Evolutionary conservation across 2,113 vertebrate species (phyloP).

Genomic region (Rhombomys opimus): DNA sequence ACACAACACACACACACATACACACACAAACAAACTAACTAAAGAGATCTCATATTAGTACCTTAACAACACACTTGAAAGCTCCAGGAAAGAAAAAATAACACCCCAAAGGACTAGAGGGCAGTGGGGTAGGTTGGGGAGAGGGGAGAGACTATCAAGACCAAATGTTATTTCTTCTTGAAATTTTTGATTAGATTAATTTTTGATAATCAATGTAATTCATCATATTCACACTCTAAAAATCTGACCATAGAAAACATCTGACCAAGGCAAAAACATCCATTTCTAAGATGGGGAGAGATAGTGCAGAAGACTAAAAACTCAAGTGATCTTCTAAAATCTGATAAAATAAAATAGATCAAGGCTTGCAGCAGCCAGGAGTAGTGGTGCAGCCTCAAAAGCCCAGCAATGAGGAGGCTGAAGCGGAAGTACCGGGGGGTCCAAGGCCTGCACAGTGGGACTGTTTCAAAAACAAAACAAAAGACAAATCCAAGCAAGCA

Average conservation of each 20-base stretch:
- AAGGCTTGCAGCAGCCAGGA: not conserved
- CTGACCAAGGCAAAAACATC: not conserved
- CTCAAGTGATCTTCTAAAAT: not conserved
- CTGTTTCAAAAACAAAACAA: not conserved
- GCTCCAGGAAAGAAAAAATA: not conserved
- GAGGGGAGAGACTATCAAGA: not conserved
- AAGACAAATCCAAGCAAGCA: not conserved
- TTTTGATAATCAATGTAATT: not conserved
- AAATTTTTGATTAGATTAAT: not conserved
- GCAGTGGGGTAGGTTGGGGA: not conserved
- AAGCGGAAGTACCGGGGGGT: not conserved
- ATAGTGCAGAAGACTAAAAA: not conserved
- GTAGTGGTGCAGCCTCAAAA: not conserved
- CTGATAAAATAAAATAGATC: not conserved
- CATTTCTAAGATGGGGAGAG: not conserved
- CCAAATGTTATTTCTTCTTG: not conserved
- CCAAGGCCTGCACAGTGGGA: not conserved
- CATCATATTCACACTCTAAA: not conserved
- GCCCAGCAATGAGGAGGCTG: not conserved
- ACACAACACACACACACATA: not conserved
- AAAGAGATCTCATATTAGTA: not conserved
- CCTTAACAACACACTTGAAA: not conserved
- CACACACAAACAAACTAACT: not conserved
- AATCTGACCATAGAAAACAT: not conserved
- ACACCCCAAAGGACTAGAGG: not conserved